Conservation (phyloP, 2,113 vertebrate genomes). For the Passer domesticus region DNA sequence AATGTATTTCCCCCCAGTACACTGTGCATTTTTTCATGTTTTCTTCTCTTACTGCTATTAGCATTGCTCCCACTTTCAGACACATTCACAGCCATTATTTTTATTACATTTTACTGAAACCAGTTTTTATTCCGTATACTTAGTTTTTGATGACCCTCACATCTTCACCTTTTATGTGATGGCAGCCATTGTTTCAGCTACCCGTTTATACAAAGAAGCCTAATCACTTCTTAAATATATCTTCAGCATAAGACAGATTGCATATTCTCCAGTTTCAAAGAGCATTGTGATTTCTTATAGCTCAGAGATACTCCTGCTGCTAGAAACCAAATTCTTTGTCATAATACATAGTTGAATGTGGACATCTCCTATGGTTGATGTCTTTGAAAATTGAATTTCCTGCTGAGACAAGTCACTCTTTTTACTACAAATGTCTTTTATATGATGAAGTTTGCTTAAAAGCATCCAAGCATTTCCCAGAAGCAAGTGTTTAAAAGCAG, state of each 20-base stretch:
- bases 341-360: slow-evolving; percentile 25
- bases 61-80: not conserved
- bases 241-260: not conserved
- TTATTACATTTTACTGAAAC: not conserved
- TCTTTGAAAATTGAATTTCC: slow-evolving; percentile 38
- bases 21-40: not conserved
- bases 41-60: not conserved
- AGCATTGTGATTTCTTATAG: slow-evolving; percentile 15
- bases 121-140: not conserved
- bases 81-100: not conserved
- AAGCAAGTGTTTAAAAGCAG: slow-evolving; percentile 15
- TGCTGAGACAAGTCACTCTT: slow-evolving; percentile 21
- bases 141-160: not conserved
- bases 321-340: slow-evolving; percentile 39
- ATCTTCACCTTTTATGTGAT: not conserved
- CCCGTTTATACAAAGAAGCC: not conserved
- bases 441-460: slow-evolving; percentile 34
- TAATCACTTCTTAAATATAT: slow-evolving; percentile 9
- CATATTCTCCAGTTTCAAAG: slow-evolving; percentile 21
- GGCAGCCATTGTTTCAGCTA: slow-evolving; percentile 9
- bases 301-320: slow-evolving; percentile 22
- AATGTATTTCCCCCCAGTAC: not conserved
- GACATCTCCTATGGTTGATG: slow-evolving; percentile 10
- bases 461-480: slow-evolving; percentile 25
- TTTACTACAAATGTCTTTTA: slow-evolving; percentile 20